A percentile compares a stretch with the other conserved stretches of the same genome.
These are phyloP conservation scores for Phyto melanocephala DNA, from an alignment of 2,888 invertebrate species.

Conservation along the genomic window DNA sequence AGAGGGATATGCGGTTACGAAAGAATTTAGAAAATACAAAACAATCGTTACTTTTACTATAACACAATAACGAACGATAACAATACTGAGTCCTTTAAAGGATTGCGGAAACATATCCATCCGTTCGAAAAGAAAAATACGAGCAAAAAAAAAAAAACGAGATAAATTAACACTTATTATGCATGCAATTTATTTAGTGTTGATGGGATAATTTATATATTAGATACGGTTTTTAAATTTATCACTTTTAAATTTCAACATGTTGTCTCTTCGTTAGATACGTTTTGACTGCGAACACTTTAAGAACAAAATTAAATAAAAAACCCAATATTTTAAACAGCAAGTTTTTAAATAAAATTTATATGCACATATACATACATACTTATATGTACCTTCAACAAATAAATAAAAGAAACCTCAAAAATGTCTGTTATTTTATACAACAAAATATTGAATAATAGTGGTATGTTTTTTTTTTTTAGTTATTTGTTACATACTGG, in stretches of 20 bases:
- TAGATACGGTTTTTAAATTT: constrained; percentile 12
- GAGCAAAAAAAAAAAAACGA: not conserved
- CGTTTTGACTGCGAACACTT: constrained; percentile 69
- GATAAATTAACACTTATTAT: constrained; percentile 32
- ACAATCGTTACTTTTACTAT: constrained; percentile 35
- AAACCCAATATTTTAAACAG: constrained; percentile 55
- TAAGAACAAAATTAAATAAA: constrained; percentile 72
- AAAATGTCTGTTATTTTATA: constrained; percentile 39
- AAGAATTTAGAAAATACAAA: constrained; percentile 43
- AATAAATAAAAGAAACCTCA: constrained; percentile 49
- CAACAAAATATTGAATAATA: constrained; percentile 35
- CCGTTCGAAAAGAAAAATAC: not conserved
- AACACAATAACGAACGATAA: constrained; percentile 20
- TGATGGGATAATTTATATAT: constrained; percentile 19
- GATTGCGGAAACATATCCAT: constrained; percentile 44
- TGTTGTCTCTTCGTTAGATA: constrained; percentile 69
- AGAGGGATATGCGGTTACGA: constrained; percentile 70
- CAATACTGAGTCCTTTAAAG: constrained; percentile 39
- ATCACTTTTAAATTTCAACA: constrained; percentile 62
- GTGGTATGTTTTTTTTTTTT: not conserved
- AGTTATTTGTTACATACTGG: not conserved
- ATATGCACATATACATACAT: no score
- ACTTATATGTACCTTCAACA: not conserved
- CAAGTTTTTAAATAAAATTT: constrained; percentile 28
- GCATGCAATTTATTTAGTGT: constrained; percentile 1